Conservation (phyloP, 2,888 invertebrate genomes). For the Agelastica alni region DNA sequence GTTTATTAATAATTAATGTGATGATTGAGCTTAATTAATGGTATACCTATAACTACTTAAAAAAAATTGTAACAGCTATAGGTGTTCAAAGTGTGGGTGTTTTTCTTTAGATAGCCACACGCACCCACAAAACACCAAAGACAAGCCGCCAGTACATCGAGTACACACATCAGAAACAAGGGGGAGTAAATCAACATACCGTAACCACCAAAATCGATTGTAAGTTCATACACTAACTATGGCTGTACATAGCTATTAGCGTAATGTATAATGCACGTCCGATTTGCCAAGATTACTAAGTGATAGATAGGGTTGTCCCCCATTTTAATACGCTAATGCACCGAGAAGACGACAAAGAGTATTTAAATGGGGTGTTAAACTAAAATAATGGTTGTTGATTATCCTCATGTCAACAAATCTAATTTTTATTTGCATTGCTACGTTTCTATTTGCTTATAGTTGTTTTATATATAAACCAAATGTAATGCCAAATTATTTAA, state of each 20-base stretch:
- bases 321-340: constrained; percentile 50
- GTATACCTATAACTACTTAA: too few relatives aligned
- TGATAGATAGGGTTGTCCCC: constrained; percentile 54
- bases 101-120: too few relatives aligned
- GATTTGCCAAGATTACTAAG: constrained; percentile 53
- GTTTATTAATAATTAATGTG: too few relatives aligned
- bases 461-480: too few relatives aligned
- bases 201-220: constrained; percentile 22
- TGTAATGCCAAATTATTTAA: too few relatives aligned
- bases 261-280: constrained; percentile 54
- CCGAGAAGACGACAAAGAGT: constrained; percentile 45
- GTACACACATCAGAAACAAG: constrained; percentile 17
- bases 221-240: constrained; percentile 19
- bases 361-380: constrained; percentile 47
- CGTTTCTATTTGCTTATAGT: too few relatives aligned
- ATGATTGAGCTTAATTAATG: too few relatives aligned
- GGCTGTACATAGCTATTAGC: constrained; percentile 47
- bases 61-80: too few relatives aligned
- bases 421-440: too few relatives aligned
- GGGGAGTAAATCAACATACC: constrained; percentile 12
- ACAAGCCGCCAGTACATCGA: not conserved
- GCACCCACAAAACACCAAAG: not conserved
- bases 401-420: too few relatives aligned
- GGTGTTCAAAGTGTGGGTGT: too few relatives aligned
- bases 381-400: too few relatives aligned